Evolutionary conservation across 2,797 vertebrate species (phyloP), one percentile per base, ranked within the genome.

Genomic region (Enteromius trimaculatus): DNA sequence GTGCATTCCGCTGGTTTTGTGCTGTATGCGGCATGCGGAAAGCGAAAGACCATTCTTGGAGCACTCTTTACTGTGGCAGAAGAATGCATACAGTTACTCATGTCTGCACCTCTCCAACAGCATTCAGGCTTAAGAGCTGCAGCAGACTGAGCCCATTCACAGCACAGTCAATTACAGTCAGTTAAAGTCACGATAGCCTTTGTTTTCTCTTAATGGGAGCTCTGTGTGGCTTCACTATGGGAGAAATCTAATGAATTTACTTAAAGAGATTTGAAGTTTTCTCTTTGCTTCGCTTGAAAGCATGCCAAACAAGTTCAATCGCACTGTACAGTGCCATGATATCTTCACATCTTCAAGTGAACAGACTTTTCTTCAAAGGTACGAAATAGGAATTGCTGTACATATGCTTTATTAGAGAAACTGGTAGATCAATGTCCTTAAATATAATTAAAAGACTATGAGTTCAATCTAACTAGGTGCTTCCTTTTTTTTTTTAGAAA

Each of bases 1-100:
- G 85, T 82, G 75, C 87, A 90, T 92, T 91, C 86, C 89, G 78
- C 82, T 77, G 84, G 83, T 86, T 87, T 89, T 88, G 84, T 89
- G 88, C 31, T 60, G 62, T 71, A 81, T 81, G 81, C 83, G 87
- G 83, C 89, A 81, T 85, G 85, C 78, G 49, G 76, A 83, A 82
- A 87, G 82, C 79, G 70, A 84, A 86, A 90, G 81, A 53, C 86
- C 75, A 86, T 88, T 90, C 81, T 86, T 86, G 87, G 85, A 87
- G 77, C 55, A 58, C 83, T 89, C 68, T 31, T 65, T 70, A 83
- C 58, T 51, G 49, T 77, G 55, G 82, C 77, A 58, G 68, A 66
- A 82, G 84, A 86, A 83, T 78, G 87, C 77, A 84, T 86, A 79
- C 87, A 37, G 85, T 87, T 84, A 77, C 85, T 86, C 77, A 65